phyloP scores from a whole-genome alignment of 1,140 invertebrate species.

The Drosophila nasuta region DNA sequence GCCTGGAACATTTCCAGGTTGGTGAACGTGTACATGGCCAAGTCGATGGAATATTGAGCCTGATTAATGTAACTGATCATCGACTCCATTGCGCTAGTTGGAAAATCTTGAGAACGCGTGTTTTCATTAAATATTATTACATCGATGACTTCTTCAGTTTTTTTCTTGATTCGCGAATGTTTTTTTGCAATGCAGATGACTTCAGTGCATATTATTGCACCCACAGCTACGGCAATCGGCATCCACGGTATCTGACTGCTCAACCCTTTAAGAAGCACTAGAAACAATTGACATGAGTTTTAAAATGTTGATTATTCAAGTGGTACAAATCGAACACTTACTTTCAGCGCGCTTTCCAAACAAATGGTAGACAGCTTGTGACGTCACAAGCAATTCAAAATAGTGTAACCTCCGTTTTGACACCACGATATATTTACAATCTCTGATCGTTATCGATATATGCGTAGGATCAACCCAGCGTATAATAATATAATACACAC shows the following conservation, averaged over 20 bases:
- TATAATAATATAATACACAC: conserved; percentile 4
- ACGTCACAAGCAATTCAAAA: too few species aligned
- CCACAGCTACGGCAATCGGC: not conserved
- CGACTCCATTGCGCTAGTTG: not conserved
- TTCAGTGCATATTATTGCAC: not conserved
- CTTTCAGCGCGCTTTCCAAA: conserved; percentile 2
- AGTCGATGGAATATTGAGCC: conserved; percentile 66
- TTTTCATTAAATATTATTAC: conserved; percentile 61
- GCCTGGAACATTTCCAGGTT: conserved; percentile 20
- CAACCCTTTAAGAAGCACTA: conserved; percentile 15
- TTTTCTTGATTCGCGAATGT: not conserved
- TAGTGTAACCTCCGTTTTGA: too few species aligned
- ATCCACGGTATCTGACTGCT: not conserved
- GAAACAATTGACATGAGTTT: not conserved
- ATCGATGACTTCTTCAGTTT: conserved; percentile 13
- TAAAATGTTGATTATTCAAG: not conserved
- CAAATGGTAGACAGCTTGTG: too few species aligned
- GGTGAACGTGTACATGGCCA: conserved; percentile 74
- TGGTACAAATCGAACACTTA: not conserved
- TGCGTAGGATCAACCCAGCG: not conserved
- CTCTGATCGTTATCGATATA: conserved; percentile 20
- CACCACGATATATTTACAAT: not conserved
- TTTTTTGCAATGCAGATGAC: not conserved
- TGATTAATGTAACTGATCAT: conserved; percentile 51
- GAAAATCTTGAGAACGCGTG: not conserved